Base-by-base conservation (phyloP, 2,888 invertebrate genomes). In the Dastarcus helophoroides region DNA sequence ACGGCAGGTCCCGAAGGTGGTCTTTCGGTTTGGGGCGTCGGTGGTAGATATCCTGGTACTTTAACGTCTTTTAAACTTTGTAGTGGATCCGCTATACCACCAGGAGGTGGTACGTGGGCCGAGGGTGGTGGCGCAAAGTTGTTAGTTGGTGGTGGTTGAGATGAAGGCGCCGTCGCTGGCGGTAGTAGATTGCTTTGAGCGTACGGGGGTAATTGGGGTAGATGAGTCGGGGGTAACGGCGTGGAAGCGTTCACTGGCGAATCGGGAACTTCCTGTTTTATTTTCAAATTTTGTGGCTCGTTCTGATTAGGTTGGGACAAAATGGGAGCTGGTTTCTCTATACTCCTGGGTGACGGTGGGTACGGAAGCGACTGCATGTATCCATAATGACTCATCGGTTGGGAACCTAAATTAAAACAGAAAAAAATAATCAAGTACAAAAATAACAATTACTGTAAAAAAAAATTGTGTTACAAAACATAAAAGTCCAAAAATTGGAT, bases 41-140 rank as follows among this genome's bases (percentile, higher is more conserved):
- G 45, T 2, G 48, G 38, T 4, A 46, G 25, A 34, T 40, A 36
- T 14, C 39, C 27, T 22, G 41, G 25, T 30, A 82, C 80, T 66
- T 82, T 82, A 1, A 83, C 81, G 56, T 82, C 82, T 53, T 81
- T 79, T 5, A 83, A 61, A 42, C 80, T 80, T 50, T 83, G 82
- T 39, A 83, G 54, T 3, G 83, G 83, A 64, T 83, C 81, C 3
- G 33, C 32, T 29, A 42, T 36, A 3, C 44, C n/a, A 5, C 14
- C 15, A 3, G 31, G 28, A 3, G 36, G 37, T 14, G 39, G 43
- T 28, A 46, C 11, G 26, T 44, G 43, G 26, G 40, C 38, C 15
- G 47, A 39, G 3, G 51, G 43, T 4, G 51, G 50, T 1, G 50
- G 41, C 7, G 46, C 41, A 30, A 45, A 47, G 1, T 41, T 40